A percentile compares a stretch with the other conserved stretches of the same genome.
Evolutionary conservation across 2,797 vertebrate species (phyloP).

Genomic region (Ammospiza maritima): DNA sequence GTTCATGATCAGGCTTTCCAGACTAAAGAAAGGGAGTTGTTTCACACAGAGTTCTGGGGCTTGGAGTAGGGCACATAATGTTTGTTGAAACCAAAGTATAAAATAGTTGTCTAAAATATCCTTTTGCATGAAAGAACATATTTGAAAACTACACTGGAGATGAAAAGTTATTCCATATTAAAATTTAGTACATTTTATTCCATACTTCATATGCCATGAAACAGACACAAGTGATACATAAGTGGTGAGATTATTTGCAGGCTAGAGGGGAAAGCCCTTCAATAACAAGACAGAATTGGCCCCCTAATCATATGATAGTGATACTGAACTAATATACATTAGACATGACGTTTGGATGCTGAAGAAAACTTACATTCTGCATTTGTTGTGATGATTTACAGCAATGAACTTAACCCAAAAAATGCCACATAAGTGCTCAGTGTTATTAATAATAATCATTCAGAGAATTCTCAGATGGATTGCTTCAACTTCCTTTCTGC

Average conservation of each 20-base stretch:
- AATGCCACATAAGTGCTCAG: neutral
- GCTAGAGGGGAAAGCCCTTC: neutral
- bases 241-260: neutral
- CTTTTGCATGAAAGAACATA: neutral
- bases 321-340: neutral
- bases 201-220: neutral
- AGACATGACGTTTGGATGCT: neutral
- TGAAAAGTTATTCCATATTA: neutral
- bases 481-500: conserved; percentile 5
- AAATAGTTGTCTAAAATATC: neutral
- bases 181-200: neutral
- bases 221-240: neutral
- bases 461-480: conserved; percentile 23
- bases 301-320: neutral
- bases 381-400: conserved; percentile 31
- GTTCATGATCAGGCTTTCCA: neutral
- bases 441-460: conserved; percentile 26
- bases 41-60: neutral
- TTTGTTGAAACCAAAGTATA: neutral
- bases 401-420: conserved; percentile 29
- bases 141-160: neutral
- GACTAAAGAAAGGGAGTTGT: neutral
- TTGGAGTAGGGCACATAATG: neutral
- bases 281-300: neutral
- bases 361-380: neutral